These are phyloP conservation scores for Theretra japonica DNA, from an alignment of 2,888 invertebrate species.

Conservation along the genomic window DNA sequence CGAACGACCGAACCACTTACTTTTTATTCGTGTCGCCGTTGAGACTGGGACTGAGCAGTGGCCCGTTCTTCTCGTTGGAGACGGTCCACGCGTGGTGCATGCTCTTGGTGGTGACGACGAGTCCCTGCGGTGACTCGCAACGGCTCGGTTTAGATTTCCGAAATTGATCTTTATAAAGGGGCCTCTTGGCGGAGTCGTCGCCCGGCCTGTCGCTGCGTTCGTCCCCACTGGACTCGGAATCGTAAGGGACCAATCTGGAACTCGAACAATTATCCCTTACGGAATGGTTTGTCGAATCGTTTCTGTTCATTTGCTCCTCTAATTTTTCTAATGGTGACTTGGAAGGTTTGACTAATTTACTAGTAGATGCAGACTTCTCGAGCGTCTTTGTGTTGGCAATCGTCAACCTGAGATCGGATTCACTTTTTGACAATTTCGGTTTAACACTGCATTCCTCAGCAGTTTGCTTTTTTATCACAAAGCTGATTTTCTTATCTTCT, in stretches of 20 bases:
- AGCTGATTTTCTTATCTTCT: conserved; percentile 71
- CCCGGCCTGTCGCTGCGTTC: conserved; percentile 56
- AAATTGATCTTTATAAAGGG: conserved; percentile 42
- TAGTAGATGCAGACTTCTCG: conserved; percentile 61
- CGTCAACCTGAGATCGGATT: conserved; percentile 60
- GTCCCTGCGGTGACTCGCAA: conserved; percentile 63
- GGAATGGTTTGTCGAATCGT: conserved; percentile 55
- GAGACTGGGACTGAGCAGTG: conserved; percentile 77
- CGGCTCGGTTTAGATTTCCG: conserved; percentile 67
- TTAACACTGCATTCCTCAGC: conserved; percentile 61
- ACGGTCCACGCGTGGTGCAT: conserved; percentile 78
- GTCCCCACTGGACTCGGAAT: conserved; percentile 84
- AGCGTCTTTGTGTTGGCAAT: conserved; percentile 52
- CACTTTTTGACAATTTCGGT: conserved; percentile 63
- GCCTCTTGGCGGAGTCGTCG: conserved; percentile 47
- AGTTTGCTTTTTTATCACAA: conserved; percentile 67
- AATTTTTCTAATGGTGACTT: conserved; percentile 77
- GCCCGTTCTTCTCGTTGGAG: conserved; percentile 70
- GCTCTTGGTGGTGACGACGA: conserved; percentile 70
- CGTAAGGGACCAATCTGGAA: conserved; percentile 85
- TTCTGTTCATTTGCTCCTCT: conserved; percentile 78
- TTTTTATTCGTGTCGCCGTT: conserved; percentile 79
- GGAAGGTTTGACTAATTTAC: conserved; percentile 65
- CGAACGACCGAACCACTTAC: conserved; percentile 49
- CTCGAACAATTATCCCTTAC: conserved; percentile 61